phyloP scores from a whole-genome alignment of 2,888 invertebrate genomes.

The Margaritifera margaritifera region DNA sequence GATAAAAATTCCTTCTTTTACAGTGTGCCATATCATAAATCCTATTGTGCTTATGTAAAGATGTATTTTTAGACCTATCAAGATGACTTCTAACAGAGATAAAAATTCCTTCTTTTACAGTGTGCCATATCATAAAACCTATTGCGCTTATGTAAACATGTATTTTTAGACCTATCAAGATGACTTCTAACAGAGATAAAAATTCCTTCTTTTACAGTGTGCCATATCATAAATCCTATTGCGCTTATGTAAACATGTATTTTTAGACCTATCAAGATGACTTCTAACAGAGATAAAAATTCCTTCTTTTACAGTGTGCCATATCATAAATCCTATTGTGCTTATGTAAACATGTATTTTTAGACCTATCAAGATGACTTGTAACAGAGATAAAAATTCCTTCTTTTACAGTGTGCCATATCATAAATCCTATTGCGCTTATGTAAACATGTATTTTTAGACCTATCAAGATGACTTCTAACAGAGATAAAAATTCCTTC shows the following conservation, averaged over 20 bases:
- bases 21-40: conserved; percentile 99
- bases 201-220: conserved; percentile 80
- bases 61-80: too few relatives aligned
- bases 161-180: too few relatives aligned
- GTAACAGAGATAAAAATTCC: not conserved
- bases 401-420: conserved; percentile 89
- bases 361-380: too few relatives aligned
- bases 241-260: too few relatives aligned
- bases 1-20: conserved; percentile 58
- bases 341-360: too few relatives aligned
- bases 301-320: conserved; percentile 84
- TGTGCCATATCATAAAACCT: conserved; percentile 99
- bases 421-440: too few relatives aligned
- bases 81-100: not conserved
- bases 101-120: conserved; percentile 76
- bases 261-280: too few relatives aligned
- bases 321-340: conserved; percentile 99
- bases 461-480: too few relatives aligned
- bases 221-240: conserved; percentile 99
- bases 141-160: too few relatives aligned
- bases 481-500: conserved; percentile 3
- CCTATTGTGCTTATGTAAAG: too few relatives aligned
- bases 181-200: not conserved
- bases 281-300: not conserved
- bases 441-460: too few relatives aligned